Evolutionary conservation across 2,797 vertebrate genomes (phyloP).

Genomic region (Liparis tanakae): DNA sequence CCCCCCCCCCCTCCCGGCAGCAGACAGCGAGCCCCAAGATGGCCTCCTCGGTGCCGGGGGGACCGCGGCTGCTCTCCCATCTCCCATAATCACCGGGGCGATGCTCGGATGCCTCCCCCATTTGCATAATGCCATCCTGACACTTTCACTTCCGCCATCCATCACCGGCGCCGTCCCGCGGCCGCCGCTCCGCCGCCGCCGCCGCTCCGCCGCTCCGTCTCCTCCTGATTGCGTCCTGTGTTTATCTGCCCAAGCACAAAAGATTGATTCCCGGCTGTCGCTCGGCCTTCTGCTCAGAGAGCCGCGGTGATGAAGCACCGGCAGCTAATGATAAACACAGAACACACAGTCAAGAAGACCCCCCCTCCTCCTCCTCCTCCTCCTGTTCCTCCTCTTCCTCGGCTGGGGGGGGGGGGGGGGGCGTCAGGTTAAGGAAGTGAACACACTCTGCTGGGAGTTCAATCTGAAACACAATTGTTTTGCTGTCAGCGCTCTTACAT

Average conservation of each 20-base stretch:
- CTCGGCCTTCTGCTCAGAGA: conserved; percentile 89
- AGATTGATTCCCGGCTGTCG: conserved; percentile 92
- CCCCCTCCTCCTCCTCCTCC: conserved; percentile 73
- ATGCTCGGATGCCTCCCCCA: conserved; percentile 93
- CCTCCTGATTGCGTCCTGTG: conserved; percentile 86
- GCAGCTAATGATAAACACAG: conserved; percentile 88
- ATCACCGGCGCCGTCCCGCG: conserved; percentile 88
- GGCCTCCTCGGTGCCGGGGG: conserved; percentile 95
- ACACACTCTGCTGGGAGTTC: conserved; percentile 87
- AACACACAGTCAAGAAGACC: conserved; percentile 89
- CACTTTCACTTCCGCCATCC: conserved; percentile 95
- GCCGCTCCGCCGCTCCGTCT: conserved; percentile 88
- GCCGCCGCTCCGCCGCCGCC: conserved; percentile 88
- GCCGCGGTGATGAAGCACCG: conserved; percentile 87
- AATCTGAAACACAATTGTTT: conserved; percentile 89
- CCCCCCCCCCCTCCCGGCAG: conserved; percentile 27
- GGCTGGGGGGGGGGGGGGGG: conserved; percentile 81
- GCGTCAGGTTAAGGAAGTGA: conserved; percentile 89
- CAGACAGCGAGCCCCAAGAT: conserved; percentile 84
- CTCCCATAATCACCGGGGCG: conserved; percentile 96
- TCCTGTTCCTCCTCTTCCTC: conserved; percentile 77
- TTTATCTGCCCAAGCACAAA: conserved; percentile 91
- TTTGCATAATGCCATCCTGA: conserved; percentile 99
- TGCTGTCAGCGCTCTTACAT: conserved; percentile 86
- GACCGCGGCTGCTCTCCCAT: conserved; percentile 91